Evolutionary conservation across 2,888 invertebrate species (phyloP), one percentile per base, ranked within the genome.

Genomic region (Caenorhabditis wallacei): DNA sequence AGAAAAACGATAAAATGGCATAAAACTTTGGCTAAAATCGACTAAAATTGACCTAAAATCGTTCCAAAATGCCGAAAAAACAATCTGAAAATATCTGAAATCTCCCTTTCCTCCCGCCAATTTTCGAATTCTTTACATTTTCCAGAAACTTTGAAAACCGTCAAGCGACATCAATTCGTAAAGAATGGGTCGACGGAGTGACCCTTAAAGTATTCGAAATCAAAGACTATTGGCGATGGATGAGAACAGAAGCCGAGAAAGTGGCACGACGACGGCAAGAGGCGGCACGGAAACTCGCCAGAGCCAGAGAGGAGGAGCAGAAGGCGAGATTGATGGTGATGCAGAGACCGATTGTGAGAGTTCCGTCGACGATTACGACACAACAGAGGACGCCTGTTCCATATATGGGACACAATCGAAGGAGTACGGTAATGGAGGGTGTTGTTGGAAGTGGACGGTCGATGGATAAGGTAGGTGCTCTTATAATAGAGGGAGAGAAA

Each of bases 191-290:
- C 24, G 89, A 89, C 51, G 90, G 90, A 26, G 87, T 90, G 16
- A 89, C 90, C 11, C 82, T 91, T 46, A 90, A 89, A 70, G 78
- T 90, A 35, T 89, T 78, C 75, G 91, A 91, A 75, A 90, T 91
- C 64, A 79, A 71, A 63, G 82, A 82, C 59, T 82, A 82, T 56
- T 82, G 82, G 82, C 57, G 68, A 20, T 7, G 11, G n/a, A 51
- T 71, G 7, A 53, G 66, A 13, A 1, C n/a, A 13, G 71, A 70
- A 22, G 26, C 18, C 1, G 66, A 71, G 13, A 40, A 18, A 26
- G 10, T 10, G 18, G 54, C 35, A 1, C n/a, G 48, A 30, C 20
- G 30, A 18, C 56, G 37, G 10, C 16, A n/a, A 16, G 63, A 59
- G 1, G 66, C 53, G 57, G 3, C 20, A 40, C 16, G 18, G 16